Base-by-base conservation (phyloP, 2,888 invertebrate genomes). In the Euzophera pinguis region DNA sequence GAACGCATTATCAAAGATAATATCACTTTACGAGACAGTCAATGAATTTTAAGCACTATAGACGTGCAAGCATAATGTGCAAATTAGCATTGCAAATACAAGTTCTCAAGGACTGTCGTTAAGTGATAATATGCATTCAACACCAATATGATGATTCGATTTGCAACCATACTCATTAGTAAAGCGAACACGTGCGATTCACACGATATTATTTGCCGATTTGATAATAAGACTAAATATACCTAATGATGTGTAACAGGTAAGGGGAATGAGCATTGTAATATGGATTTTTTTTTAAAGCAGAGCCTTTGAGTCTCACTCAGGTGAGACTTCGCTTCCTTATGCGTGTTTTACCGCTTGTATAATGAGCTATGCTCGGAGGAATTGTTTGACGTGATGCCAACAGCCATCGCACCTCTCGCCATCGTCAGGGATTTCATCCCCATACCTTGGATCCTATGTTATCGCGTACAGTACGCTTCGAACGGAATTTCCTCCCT, bases 41-140 rank as follows among this genome's bases (percentile, higher is more conserved):
- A 13, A 38, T 35, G 14, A 14, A 12, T 14, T 38, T 14, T 38
- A 14, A 32, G 8, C 3, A 29, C 43, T 45, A 8, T 13, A 45
- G 43, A 32, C 14, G 43, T 32, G 43, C 13, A 32, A 47, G 5
- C 5, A 22, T 22, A 45, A 37, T 22, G 12, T 9, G 37, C 12
- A 9, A 12, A 48, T 37, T 48, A 35, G 22, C 35, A 48, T 9
- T 48, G 47, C 37, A 48, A 48, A 48, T 43, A 43, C 17, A 14
- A 16, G 47, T 22, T 16, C 47, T 22, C 47, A 48, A 37, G 47
- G 35, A 37, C 34, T 48, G 47, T 37, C 47, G 17, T 37, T 37
- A 37, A 45, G 13, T 4, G 45, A 16, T 34, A 32, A 45, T 45
- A 32, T 32, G 29, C 32, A 45, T 34, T 45, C 32, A 32, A 45